Evolutionary conservation across 2,113 vertebrate genomes (phyloP), one percentile per base, ranked within the genome.

Genomic region (Azemiops feae): DNA sequence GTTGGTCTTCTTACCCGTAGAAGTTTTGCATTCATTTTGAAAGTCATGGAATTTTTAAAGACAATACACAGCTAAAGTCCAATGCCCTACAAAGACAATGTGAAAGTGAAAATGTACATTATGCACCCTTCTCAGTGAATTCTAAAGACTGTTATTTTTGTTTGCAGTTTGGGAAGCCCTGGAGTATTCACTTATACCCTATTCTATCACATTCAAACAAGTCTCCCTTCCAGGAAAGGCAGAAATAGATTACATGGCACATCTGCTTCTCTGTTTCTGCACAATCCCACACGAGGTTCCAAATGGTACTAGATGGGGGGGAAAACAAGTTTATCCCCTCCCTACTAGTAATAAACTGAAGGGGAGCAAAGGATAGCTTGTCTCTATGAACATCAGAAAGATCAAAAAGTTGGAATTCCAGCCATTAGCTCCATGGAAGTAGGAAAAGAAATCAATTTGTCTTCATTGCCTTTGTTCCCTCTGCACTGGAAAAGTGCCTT

Each of bases 1-100:
- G 55, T 87, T 93, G 91, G 12, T 90, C 91, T 18, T 27, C 64
- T 95, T 87, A 50, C 47, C 3, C 8, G 1, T 50, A 89, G 81
- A 64, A 45, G 85, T 25, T 16, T 27, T 69, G 45, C 27, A 88
- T 69, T 93, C 95, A 85, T 90, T 94, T 69, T 58, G 93, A 27
- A 91, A 95, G 81, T 8, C 27, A 5, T 91, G 92, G 90, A 27
- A 91, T 53, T 39, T 94, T 20, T 95, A 93, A 34, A 23, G 11
- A 85, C 22, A 94, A 39, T 45, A 91, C 45, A 18, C 20, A 64
- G 1, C 93, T 69, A 85, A 25, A 50, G 92, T 47, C 0, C 0
- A 93, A 64, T 16, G 30, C 12, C 64, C 30, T 34, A 34, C 16
- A 45, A 87, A 88, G 14, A 94, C 74, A 55, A 18, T 57, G 34